phyloP scores from a whole-genome alignment of 2,113 vertebrate genomes.

The Alectura lathami region DNA sequence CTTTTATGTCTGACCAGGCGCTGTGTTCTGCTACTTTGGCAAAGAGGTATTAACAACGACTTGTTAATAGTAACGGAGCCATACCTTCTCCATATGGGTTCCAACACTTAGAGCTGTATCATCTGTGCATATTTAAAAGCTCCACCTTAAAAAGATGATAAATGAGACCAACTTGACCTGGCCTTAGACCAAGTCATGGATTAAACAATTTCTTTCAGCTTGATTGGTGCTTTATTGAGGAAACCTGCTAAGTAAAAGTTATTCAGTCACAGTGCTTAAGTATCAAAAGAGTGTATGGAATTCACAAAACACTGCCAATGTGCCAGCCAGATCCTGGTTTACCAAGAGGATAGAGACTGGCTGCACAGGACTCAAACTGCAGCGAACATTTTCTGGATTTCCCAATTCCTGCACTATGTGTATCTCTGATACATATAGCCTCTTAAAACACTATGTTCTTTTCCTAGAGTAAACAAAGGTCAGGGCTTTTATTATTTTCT shows the following conservation, averaged over 20 bases:
- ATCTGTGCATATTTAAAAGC: constrained; percentile 77
- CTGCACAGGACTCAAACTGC: constrained; percentile 20
- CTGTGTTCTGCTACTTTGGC: constrained; percentile 75
- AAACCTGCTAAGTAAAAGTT: constrained; percentile 77
- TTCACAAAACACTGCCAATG: constrained; percentile 75
- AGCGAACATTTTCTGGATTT: neutral
- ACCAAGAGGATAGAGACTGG: constrained; percentile 45
- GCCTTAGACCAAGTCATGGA: constrained; percentile 70
- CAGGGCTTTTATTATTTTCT: neutral
- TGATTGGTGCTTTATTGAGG: constrained; percentile 78
- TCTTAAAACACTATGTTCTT: neutral
- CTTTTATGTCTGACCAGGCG: constrained; percentile 73
- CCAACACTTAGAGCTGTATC: constrained; percentile 43
- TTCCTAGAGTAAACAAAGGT: neutral
- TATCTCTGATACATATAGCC: neutral
- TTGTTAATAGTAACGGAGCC: constrained; percentile 65
- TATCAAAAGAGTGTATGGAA: constrained; percentile 77
- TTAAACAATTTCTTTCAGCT: constrained; percentile 82
- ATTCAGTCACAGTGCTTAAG: constrained; percentile 76
- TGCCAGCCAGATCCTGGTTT: constrained; percentile 75
- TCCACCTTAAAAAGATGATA: constrained; percentile 79
- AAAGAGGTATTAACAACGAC: constrained; percentile 75
- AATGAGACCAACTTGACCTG: constrained; percentile 84
- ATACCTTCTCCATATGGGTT: constrained; percentile 73
- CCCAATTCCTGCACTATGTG: neutral